Base-by-base conservation (phyloP, 2,888 invertebrate species). In the Platycheirus albimanus region DNA sequence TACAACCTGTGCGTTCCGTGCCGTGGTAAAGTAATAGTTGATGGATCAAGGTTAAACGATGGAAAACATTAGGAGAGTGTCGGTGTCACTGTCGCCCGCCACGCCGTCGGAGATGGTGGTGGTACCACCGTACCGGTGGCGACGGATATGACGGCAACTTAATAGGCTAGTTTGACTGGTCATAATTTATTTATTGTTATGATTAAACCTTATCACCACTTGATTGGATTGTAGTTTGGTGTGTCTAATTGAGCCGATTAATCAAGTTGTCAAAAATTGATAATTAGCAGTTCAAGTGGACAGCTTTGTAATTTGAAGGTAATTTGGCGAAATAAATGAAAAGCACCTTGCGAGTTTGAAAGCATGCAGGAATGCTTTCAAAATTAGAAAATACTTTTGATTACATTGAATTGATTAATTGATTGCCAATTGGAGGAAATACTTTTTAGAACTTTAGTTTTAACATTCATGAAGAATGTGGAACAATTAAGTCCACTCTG, bases 141-240 rank as follows among this genome's bases (percentile, higher is more conserved):
- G 30, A 10, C 24, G 17, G 4, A 10, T n/a, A 7, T 45, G 33
- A 13, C 20, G 20, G 38, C 20, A n/a, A 20, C 13, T 54, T 54
- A 54, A 49, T 30, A n/a, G n/a, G 69, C 63, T 69, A 10, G 76
- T 69, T 76, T 67, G 15, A 45, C 54, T 49, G 51, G 58, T 61
- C 17, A 30, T 71, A 71, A 58, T 66, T 75, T 58, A 61, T 71
- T 64, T 43, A 52, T 10, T 64, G 3, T 24, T 61, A 28, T 71
- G 15, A 43, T 58, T 66, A n/a, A 24, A 52, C 30, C 74, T 70
- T 71, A 64, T 71, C 77, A 77, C 20, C 33, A 75, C 66, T 49
- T 45, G 33, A 66, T 56, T 43, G 33, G 20, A 63, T 63, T 52
- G 43, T 51, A 52, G 33, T 75, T 51, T 20, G 43, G 54, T 67